Conservation (phyloP, 2,888 invertebrate genomes). For the Plagiodera versicolora region DNA sequence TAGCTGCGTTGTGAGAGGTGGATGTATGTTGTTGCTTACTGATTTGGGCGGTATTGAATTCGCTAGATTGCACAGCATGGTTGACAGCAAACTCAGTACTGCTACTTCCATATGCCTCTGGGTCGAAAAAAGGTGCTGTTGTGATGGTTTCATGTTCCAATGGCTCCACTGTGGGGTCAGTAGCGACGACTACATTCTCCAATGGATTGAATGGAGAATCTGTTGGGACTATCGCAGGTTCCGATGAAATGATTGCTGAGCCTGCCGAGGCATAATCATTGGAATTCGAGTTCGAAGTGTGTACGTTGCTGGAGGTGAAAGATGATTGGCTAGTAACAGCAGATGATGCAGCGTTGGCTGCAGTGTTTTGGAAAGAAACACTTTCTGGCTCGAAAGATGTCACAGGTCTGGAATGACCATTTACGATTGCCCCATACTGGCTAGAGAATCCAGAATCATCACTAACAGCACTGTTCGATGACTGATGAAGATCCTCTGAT, state of each 20-base stretch:
- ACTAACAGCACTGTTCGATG: not conserved
- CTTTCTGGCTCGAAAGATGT: not conserved
- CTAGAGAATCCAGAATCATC: not conserved
- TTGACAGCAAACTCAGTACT: not conserved
- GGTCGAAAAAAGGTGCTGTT: no score
- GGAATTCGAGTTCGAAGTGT: no score
- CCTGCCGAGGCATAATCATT: no score
- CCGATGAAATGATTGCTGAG: no score
- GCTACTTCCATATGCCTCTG: not conserved
- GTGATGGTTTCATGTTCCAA: no score
- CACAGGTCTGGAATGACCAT: not conserved
- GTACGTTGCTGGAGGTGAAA: no score
- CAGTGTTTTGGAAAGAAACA: not conserved
- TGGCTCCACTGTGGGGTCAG: no score
- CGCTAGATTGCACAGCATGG: not conserved
- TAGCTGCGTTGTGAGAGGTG: no score
- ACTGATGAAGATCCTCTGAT: not conserved
- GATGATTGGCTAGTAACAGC: not conserved
- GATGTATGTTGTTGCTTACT: no score
- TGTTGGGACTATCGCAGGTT: no score
- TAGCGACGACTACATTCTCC: no score
- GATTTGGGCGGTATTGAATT: not conserved
- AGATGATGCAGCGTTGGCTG: not conserved
- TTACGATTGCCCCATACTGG: not conserved
- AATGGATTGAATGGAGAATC: no score